phyloP scores from a whole-genome alignment of 1,140 invertebrate genomes.

The Campoletis sonorensis region DNA sequence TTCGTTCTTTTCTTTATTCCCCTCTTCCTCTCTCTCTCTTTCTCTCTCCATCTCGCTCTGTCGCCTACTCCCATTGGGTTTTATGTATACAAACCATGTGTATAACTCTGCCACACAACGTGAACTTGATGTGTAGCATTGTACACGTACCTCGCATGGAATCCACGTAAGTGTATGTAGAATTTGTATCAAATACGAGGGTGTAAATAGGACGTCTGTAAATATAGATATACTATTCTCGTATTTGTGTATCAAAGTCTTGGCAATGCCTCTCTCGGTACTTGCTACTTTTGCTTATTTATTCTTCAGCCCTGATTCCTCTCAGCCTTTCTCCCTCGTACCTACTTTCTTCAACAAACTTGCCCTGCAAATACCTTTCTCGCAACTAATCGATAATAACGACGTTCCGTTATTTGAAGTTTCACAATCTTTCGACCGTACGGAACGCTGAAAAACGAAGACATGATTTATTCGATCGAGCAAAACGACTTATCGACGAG shows the following conservation, averaged over 20 bases:
- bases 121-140: constrained; percentile 21
- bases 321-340: background rate
- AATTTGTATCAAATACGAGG: constrained; percentile 15
- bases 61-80: constrained; percentile 5
- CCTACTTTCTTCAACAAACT: constrained; percentile 15
- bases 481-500: background rate
- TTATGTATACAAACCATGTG: constrained; percentile 20
- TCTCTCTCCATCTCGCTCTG: background rate
- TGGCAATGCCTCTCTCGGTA: background rate
- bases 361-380: background rate
- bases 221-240: background rate
- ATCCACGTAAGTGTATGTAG: constrained; percentile 4
- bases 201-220: constrained; percentile 16
- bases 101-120: constrained; percentile 15
- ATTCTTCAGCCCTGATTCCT: background rate
- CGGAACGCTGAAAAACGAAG: background rate
- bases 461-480: constrained; percentile 10
- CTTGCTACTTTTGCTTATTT: constrained; percentile 21
- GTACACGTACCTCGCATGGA: background rate
- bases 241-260: background rate
- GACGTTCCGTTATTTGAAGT: constrained; percentile 6
- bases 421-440: background rate
- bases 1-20: background rate
- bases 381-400: background rate
- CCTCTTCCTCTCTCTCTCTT: constrained; percentile 51